Base-by-base conservation (phyloP, 2,113 vertebrate species). In the Sylvilagus bachmani region DNA sequence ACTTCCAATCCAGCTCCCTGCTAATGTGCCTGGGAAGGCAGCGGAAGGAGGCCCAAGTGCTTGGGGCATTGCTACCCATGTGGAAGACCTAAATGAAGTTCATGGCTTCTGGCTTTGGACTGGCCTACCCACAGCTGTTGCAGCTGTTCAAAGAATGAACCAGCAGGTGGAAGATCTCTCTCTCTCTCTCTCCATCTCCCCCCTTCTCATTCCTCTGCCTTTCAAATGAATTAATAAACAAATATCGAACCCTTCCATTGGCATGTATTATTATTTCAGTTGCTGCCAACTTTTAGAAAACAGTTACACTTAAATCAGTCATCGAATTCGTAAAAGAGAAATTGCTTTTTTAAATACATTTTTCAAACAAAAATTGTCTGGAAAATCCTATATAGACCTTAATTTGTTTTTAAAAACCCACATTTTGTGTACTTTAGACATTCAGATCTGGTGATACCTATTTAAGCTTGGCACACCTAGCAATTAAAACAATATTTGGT, bases 401-500 rank as follows among this genome's bases (percentile, higher is more conserved):
- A 14, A 95, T 94, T 96, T 96, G 66, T 74, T 93, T 44, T 91
- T 61, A 84, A 91, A 95, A 94, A 19, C 51, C 33, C 69, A 69
- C 4, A 10, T 79, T 96, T 92, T 53, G 27, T 77, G 33, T 91
- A 81, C 90, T 85, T 89, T 82, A 70, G 58, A 88, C 81, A 64
- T 87, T 62, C 53, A 80, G 53, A 91, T 92, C 92, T 86, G 38
- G 33, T 31, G 19, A 61, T 80, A 77, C 38, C 33, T 73, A 85
- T 92, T 96, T 90, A 77, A 91, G 93, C 25, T 66, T 71, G 86
- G 86, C 94, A 94, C 2, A 27, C 58, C 64, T 91, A 92, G 75
- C 79, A 93, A 96, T 95, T 95, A 97, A 92, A 92, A 92, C 90
- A 96, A 96, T 95, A 93, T 95, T 95, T 96, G 74, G 31, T 97